These are phyloP conservation scores for Noctua pronuba DNA, from an alignment of 2,888 invertebrate genomes.

Conservation along the genomic window DNA sequence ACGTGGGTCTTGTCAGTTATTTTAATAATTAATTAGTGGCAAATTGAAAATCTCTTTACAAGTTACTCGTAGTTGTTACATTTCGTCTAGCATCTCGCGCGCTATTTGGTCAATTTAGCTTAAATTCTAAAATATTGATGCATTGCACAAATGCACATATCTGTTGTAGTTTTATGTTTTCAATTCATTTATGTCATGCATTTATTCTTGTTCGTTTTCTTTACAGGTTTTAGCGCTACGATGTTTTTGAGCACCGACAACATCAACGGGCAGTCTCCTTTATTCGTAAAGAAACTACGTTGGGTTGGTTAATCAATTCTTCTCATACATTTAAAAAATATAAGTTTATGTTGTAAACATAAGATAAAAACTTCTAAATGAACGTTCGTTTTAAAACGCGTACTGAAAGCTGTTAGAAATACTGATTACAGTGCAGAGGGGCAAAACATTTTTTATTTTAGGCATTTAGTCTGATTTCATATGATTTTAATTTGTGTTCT, in stretches of 20 bases:
- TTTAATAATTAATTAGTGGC: not conserved
- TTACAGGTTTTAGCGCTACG: conserved; percentile 22
- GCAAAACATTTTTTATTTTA: not conserved
- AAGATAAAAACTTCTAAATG: not conserved
- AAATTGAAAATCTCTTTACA: not conserved
- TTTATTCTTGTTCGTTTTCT: not conserved
- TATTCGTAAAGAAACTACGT: conserved; percentile 10
- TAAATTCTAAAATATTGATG: not conserved
- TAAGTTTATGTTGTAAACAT: not conserved
- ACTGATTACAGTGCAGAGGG: not conserved
- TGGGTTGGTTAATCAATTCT: not conserved
- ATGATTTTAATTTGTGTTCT: not conserved
- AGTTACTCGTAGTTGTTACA: not conserved
- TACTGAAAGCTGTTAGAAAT: not conserved
- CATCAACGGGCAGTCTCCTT: conserved; percentile 3
- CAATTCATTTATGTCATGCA: not conserved
- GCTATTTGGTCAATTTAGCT: not conserved
- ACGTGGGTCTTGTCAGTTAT: not conserved
- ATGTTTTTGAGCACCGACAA: conserved; percentile 4
- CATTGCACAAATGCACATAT: not conserved
- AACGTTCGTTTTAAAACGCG: not conserved
- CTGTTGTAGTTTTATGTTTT: too few relatives aligned
- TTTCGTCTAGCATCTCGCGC: too few relatives aligned
- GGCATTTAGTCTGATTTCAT: not conserved
- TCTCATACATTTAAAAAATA: not conserved